Base-by-base conservation (phyloP, 1,140 invertebrate genomes). In the Cydia splendana region DNA sequence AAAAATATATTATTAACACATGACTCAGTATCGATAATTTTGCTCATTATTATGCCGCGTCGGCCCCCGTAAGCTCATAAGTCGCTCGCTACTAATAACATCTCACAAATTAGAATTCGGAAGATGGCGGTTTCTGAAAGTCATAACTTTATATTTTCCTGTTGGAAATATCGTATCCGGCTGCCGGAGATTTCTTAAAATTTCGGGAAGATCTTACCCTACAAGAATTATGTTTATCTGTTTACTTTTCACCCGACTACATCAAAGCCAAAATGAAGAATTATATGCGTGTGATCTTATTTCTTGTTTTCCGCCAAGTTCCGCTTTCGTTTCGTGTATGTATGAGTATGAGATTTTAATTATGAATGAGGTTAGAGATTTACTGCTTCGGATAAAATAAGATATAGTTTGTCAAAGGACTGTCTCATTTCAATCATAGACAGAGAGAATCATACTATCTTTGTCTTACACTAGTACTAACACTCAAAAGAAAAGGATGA, bases 71-170 rank as follows among this genome's bases (percentile, higher is more conserved):
- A 62, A 62, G 57, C 57, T 62, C 57, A 10, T 12, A 62, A 62
- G 18, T 62, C 57, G 20, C 57, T 20, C 57, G 18, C 5, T 57
- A 57, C 53, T 20, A 57, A 57, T 57, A 57, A 62, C 20, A 62
- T 24, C 57, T 62, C 20, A 9, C 57, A 62, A 24, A 62, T 62
- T 62, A 24, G 6, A 62, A 62, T 62, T 62, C 57, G 57, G 5
- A 24, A 62, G 57, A 62, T 62, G 20, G 2, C 57, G 18, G 57
- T 62, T 24, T 24, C 53, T 24, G 57, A 62, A 24, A n/a, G 57
- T 62, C 9, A 20, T 24, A 62, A 62, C 57, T 62, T 62, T 62
- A 62, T 62, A 62, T 62, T 62, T 62, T 62, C 18, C 18, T 18
- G 18, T 2, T 62, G 53, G 18, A 62, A 62, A 62, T 9, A 18